Percentiles rank a stretch among this genome's conserved stretches.
phyloP scores from a whole-genome alignment of 2,888 invertebrate genomes.

The Odontocolon sp. region DNA sequence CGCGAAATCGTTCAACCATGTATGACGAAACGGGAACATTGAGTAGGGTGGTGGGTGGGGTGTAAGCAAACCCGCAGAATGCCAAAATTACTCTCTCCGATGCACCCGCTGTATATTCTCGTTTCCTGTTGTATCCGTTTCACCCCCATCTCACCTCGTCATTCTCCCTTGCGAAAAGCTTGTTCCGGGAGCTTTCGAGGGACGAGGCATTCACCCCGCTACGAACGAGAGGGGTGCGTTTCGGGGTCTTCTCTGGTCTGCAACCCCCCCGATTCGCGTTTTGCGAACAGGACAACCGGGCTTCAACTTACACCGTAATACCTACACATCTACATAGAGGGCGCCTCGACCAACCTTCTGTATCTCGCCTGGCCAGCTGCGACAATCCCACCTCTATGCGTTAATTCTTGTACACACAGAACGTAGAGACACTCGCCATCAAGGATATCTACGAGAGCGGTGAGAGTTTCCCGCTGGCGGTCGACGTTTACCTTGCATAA shows the following conservation, averaged over 20 bases:
- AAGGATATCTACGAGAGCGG: constrained; percentile 69
- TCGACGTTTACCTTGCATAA: constrained; percentile 75
- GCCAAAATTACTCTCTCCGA: constrained; percentile 78
- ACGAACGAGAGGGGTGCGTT: constrained; percentile 6
- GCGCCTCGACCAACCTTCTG: constrained; percentile 68
- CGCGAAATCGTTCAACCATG: constrained; percentile 46
- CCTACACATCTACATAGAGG: background rate
- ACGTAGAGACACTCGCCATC: constrained; percentile 53
- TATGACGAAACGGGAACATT: background rate
- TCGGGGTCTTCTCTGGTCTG: constrained; percentile 23
- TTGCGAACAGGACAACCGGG: constrained; percentile 13
- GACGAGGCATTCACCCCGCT: constrained; percentile 18
- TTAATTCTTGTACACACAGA: constrained; percentile 74
- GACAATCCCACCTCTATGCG: constrained; percentile 77
- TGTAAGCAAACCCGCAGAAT: constrained; percentile 80
- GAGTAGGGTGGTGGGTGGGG: constrained; percentile 20
- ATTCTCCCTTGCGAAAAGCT: constrained; percentile 50
- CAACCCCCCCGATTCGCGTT: constrained; percentile 10
- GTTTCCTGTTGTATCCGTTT: constrained; percentile 59
- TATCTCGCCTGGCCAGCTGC: constrained; percentile 76
- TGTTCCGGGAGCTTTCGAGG: constrained; percentile 15
- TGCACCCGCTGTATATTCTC: constrained; percentile 74
- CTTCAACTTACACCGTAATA: constrained; percentile 20
- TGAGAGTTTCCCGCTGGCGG: constrained; percentile 60
- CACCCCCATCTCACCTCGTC: constrained; percentile 54